Percentiles rank a stretch among this genome's conserved stretches.
Evolutionary conservation across 2,888 invertebrate genomes (phyloP).

Genomic region (Drosophila nr. fundita): DNA sequence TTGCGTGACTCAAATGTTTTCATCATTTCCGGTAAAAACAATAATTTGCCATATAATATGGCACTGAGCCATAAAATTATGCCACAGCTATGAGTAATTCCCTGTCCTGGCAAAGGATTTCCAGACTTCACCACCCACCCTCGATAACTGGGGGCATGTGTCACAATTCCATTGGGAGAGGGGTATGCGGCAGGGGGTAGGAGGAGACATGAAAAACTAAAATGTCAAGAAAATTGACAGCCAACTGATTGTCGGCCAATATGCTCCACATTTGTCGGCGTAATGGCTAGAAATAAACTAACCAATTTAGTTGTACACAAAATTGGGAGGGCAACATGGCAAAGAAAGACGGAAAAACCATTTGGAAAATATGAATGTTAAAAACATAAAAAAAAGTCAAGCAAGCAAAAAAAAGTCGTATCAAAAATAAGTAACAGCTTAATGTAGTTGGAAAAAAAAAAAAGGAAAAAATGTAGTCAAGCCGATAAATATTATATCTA

Average conservation of each 20-base stretch:
- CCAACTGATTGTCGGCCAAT: slow-evolving; percentile 76
- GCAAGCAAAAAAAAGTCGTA: neutral
- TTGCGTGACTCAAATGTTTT: slow-evolving; percentile 82
- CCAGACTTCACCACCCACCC: slow-evolving; percentile 1
- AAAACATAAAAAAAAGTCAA: neutral
- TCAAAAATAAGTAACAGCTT: neutral
- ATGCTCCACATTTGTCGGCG: slow-evolving; percentile 18
- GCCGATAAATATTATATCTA: neutral
- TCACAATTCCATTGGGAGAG: slow-evolving; percentile 20
- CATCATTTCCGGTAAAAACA: slow-evolving; percentile 72
- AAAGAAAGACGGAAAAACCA: neutral
- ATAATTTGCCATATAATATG: slow-evolving; percentile 67
- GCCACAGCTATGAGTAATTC: slow-evolving; percentile 59
- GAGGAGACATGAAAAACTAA: slow-evolving; percentile 64
- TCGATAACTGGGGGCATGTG: slow-evolving; percentile 22
- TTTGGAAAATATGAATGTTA: neutral
- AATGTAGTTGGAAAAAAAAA: neutral
- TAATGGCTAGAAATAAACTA: slow-evolving; percentile 24
- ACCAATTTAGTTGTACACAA: slow-evolving; percentile 26
- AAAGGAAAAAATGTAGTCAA: neutral
- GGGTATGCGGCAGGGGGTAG: neutral
- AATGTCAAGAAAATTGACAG: slow-evolving; percentile 78
- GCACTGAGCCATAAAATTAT: slow-evolving; percentile 69
- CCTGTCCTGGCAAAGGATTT: slow-evolving; percentile 45
- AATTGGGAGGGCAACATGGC: neutral